These are phyloP conservation scores for Penaeus indicus DNA, from an alignment of 1,140 invertebrate genomes.

Conservation along the genomic window DNA sequence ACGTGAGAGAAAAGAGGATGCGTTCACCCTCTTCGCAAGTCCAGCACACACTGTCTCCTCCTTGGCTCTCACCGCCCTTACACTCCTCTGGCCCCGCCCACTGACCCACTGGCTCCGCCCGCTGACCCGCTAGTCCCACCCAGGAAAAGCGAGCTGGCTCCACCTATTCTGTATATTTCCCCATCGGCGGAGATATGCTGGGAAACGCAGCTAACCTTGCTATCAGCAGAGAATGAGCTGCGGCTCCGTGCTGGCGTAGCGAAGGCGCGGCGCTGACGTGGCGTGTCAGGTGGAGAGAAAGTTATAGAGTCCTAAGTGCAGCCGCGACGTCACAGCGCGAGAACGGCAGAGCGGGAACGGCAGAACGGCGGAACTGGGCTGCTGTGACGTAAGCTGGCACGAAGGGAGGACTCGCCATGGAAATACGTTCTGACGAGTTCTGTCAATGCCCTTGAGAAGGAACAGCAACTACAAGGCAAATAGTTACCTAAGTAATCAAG, in stretches of 20 bases:
- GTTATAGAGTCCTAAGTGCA: too few species aligned
- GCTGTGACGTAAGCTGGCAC: neutral
- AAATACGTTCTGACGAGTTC: too few species aligned
- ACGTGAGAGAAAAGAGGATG: too few species aligned
- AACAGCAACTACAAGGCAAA: too few species aligned
- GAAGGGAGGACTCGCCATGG: neutral
- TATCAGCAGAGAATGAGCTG: neutral
- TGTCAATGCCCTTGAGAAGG: too few species aligned
- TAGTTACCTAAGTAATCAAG: too few species aligned
- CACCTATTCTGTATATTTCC: neutral
- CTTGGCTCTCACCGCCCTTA: neutral
- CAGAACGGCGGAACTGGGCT: neutral
- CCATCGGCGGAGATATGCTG: neutral
- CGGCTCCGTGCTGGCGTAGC: too few species aligned
- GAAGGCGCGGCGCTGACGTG: too few species aligned
- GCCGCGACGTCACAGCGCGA: too few species aligned
- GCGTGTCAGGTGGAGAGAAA: too few species aligned
- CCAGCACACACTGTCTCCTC: constrained; percentile 9
- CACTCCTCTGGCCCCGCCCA: neutral
- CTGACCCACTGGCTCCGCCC: constrained; percentile 21
- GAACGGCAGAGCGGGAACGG: too few species aligned
- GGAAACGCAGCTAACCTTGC: too few species aligned
- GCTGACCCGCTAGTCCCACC: constrained; percentile 17
- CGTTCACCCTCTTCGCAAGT: neutral
- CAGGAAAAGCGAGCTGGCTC: neutral